Evolutionary conservation across 92 coral and sea anemone species (phyloP).

Genomic region (Siderastrea radians): DNA sequence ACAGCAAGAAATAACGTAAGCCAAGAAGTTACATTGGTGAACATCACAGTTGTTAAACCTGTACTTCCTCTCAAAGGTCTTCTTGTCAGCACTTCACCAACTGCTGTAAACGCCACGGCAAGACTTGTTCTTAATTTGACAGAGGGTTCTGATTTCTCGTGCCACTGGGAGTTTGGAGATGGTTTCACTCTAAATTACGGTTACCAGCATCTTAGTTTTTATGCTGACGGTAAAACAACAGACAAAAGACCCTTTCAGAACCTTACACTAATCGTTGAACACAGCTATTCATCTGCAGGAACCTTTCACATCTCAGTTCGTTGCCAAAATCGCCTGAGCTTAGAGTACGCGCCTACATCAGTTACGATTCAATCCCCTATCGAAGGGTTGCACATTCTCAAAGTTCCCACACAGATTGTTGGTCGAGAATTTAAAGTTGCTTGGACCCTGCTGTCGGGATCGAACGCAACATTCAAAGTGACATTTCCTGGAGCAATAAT

Average conservation of each 20-base stretch:
- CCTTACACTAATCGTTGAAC: constrained; percentile 15
- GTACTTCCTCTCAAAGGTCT: constrained; percentile 27
- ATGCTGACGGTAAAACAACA: constrained; percentile 25
- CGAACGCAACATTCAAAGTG: constrained; percentile 44
- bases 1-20: constrained; percentile 67
- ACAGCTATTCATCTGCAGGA: constrained; percentile 28
- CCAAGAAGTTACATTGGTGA: constrained; percentile 9
- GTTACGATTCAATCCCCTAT: constrained; percentile 35
- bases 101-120: constrained; percentile 30
- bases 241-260: constrained; percentile 28
- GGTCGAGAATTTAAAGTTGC: constrained; percentile 35
- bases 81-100: constrained; percentile 29
- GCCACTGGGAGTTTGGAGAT: constrained; percentile 72
- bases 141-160: constrained; percentile 63
- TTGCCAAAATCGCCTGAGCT: constrained; percentile 52
- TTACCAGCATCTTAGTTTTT: constrained; percentile 17
- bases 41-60: constrained; percentile 32
- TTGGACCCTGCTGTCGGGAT: constrained; percentile 44
- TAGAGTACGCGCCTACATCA: not conserved
- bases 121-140: constrained; percentile 16
- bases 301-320: constrained; percentile 2
- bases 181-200: constrained; percentile 37
- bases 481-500: not conserved
- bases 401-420: constrained; percentile 7
- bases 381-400: constrained; percentile 14